Percentiles rank a stretch among this genome's conserved stretches.
Evolutionary conservation across 2,888 invertebrate genomes (phyloP).

Genomic region (Tetragonisca angustula): DNA sequence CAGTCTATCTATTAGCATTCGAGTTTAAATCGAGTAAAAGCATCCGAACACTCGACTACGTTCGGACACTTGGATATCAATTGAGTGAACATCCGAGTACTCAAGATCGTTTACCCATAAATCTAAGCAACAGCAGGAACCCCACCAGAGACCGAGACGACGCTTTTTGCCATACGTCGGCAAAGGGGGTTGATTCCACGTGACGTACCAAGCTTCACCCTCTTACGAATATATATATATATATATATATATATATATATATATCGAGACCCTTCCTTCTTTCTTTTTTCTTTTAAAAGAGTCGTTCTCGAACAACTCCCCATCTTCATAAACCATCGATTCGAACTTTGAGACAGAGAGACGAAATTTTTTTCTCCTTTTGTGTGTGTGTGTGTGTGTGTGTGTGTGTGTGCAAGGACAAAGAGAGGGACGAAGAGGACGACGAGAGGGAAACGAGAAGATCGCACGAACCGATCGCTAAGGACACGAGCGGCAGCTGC

Average conservation of each 20-base stretch:
- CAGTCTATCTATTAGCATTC: no score
- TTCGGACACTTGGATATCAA: no score
- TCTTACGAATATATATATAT: slow-evolving; percentile 5
- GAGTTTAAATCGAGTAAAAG: no score
- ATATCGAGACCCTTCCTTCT: background rate
- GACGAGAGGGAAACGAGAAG: slow-evolving; percentile 31
- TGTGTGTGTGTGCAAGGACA: background rate
- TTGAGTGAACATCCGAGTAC: no score
- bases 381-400: no score
- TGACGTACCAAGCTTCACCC: background rate
- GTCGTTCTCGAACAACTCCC: background rate
- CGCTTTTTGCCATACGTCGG: background rate
- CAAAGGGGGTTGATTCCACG: background rate
- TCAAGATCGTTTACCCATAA: no score
- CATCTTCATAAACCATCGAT: background rate
- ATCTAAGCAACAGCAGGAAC: no score
- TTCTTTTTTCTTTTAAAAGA: background rate
- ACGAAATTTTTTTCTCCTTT: background rate
- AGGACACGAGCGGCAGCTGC: slow-evolving; percentile 62
- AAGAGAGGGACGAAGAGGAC: background rate
- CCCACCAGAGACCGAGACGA: background rate
- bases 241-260: background rate
- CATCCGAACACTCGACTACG: no score
- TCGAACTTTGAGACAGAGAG: background rate
- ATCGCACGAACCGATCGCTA: slow-evolving; percentile 23